Evolutionary conservation across 2,797 vertebrate genomes (phyloP).

Genomic region (Melanotaenia boesemani): DNA sequence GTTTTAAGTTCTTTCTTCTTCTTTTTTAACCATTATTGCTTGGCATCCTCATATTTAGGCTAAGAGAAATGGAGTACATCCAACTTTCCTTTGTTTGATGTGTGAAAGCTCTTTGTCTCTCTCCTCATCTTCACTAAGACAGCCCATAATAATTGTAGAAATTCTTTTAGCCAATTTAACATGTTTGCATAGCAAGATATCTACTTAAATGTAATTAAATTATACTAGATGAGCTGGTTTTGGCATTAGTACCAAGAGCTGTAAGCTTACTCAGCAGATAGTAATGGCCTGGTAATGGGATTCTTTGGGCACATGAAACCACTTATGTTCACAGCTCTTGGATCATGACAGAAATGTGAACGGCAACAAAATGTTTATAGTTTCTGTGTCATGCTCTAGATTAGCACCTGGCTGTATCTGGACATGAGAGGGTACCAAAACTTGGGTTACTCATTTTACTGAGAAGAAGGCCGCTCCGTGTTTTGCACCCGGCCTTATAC

Average conservation of each 20-base stretch:
- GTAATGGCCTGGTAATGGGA: constrained; percentile 9
- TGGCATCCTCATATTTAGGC: neutral
- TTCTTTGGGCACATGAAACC: neutral
- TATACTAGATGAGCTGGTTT: constrained; percentile 28
- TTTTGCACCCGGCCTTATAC: constrained; percentile 47
- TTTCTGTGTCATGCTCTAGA: constrained; percentile 12
- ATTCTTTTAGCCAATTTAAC: neutral
- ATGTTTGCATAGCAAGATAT: neutral
- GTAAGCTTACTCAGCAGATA: constrained; percentile 17
- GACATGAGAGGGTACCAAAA: constrained; percentile 23
- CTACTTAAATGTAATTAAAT: constrained; percentile 22
- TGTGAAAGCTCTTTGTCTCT: neutral
- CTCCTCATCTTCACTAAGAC: neutral
- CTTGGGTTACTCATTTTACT: constrained; percentile 16
- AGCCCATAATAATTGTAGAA: neutral
- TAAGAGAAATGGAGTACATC: neutral
- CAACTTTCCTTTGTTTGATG: neutral
- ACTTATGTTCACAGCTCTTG: constrained; percentile 4
- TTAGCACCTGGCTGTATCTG: constrained; percentile 17
- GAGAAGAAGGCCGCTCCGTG: constrained; percentile 37
- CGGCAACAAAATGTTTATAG: constrained; percentile 15
- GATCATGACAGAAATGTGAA: constrained; percentile 8
- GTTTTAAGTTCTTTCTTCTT: neutral
- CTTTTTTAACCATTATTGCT: neutral
- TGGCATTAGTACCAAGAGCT: constrained; percentile 8